Evolutionary conservation across 1,140 invertebrate species (phyloP).

Genomic region (Aphis craccivora): DNA sequence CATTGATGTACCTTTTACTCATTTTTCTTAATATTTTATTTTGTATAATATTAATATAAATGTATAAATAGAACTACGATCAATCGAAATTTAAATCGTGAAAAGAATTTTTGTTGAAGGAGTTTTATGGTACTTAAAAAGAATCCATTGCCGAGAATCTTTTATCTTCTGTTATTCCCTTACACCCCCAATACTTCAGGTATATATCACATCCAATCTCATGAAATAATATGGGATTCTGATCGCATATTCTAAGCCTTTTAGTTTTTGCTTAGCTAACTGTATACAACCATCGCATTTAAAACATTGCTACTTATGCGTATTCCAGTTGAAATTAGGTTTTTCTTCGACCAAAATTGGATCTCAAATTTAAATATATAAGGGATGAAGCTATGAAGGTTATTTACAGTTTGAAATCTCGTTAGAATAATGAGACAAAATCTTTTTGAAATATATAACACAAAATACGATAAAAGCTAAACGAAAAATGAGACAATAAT

Average conservation of each 20-base stretch:
- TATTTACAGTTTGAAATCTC: conserved; percentile 14
- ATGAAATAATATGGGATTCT: neutral
- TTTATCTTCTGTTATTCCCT: neutral
- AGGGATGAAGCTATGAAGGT: neutral
- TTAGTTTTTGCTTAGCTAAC: conserved; percentile 19
- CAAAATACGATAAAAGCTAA: neutral
- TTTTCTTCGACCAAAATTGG: neutral
- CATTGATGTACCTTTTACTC: neutral
- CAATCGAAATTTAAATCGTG: neutral
- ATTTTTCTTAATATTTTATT: neutral
- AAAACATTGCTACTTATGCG: neutral
- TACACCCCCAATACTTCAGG: neutral
- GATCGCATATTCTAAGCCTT: neutral
- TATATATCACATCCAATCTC: neutral
- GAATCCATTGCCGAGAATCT: neutral
- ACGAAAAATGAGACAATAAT: neutral
- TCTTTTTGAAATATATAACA: neutral
- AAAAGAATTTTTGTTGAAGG: neutral
- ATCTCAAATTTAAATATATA: conserved; percentile 26
- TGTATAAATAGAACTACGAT: neutral
- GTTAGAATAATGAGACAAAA: neutral
- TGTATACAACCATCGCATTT: neutral
- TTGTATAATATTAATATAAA: neutral
- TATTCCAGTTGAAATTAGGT: neutral
- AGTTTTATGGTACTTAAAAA: neutral